phyloP scores from a whole-genome alignment of 2,797 vertebrate species.

The Vireo griseus region DNA sequence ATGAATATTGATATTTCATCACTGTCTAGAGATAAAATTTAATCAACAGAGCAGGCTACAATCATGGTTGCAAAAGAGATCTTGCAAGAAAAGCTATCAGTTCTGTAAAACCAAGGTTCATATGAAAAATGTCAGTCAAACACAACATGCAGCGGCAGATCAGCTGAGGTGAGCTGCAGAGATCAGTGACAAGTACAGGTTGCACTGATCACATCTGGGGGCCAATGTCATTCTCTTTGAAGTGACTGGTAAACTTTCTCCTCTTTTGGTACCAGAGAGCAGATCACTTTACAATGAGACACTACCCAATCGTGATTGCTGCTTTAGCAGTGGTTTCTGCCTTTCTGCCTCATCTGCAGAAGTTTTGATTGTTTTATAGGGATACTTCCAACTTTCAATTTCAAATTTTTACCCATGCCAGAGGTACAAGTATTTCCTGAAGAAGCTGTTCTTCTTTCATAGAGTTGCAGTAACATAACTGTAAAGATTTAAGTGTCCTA shows the following conservation, averaged over 20 bases:
- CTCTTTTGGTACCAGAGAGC: not conserved
- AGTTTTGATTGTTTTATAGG: not conserved
- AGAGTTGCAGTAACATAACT: not conserved
- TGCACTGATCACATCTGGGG: not conserved
- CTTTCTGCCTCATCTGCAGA: not conserved
- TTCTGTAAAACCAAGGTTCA: not conserved
- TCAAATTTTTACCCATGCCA: not conserved
- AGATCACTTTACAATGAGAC: not conserved
- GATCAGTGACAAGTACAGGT: not conserved
- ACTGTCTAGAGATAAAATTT: not conserved
- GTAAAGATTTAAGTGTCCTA: not conserved
- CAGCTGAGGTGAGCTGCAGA: not conserved
- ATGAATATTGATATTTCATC: not conserved
- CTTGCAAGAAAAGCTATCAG: not conserved
- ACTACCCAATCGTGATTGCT: not conserved
- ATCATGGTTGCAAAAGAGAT: conserved; percentile 1
- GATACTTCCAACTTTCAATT: not conserved
- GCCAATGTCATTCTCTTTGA: not conserved
- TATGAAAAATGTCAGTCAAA: conserved; percentile 5
- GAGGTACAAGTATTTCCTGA: not conserved
- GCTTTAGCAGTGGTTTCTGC: not conserved
- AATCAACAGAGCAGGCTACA: not conserved
- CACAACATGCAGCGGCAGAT: conserved; percentile 7
- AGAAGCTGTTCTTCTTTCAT: not conserved
- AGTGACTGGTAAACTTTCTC: not conserved